phyloP scores from a whole-genome alignment of 37 sponge, comb jelly and placozoan species.

The Ephydatia muelleri region DNA sequence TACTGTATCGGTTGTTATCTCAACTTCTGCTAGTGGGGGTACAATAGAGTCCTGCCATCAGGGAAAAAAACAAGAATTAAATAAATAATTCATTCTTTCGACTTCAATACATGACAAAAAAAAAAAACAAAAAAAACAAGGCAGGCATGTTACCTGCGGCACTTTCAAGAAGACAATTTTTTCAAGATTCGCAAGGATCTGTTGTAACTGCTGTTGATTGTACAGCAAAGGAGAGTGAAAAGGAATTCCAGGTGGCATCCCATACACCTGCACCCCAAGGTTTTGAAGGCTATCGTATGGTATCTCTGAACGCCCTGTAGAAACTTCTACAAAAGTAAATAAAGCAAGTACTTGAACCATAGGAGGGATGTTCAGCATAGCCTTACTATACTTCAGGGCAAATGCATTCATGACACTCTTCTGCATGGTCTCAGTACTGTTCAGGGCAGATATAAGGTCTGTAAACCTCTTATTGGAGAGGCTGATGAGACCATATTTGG shows the following conservation, averaged over 20 bases:
- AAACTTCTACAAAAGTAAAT: constrained; percentile 45
- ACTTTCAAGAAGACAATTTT: constrained; percentile 80
- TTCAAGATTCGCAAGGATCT: constrained; percentile 73
- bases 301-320: constrained; percentile 75
- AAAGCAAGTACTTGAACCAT: background rate
- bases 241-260: constrained; percentile 74
- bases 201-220: constrained; percentile 79
- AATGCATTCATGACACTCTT: constrained; percentile 80
- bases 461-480: too few species aligned
- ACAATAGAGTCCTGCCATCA: background rate
- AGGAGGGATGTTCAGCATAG: background rate
- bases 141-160: constrained; percentile 5
- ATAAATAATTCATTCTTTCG: too few species aligned
- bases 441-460: constrained; percentile 33
- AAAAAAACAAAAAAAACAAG: too few species aligned
- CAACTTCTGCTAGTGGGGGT: constrained; percentile 21
- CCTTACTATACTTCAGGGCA: constrained; percentile 88
- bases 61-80: background rate
- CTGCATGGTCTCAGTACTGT: constrained; percentile 72
- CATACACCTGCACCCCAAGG: constrained; percentile 73
- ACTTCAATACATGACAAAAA: too few species aligned
- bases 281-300: constrained; percentile 63
- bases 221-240: constrained; percentile 77
- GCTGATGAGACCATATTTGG: too few species aligned
- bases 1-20: constrained; percentile 26